phyloP scores from a whole-genome alignment of 2,888 invertebrate genomes.

The Coleophora deauratella region DNA sequence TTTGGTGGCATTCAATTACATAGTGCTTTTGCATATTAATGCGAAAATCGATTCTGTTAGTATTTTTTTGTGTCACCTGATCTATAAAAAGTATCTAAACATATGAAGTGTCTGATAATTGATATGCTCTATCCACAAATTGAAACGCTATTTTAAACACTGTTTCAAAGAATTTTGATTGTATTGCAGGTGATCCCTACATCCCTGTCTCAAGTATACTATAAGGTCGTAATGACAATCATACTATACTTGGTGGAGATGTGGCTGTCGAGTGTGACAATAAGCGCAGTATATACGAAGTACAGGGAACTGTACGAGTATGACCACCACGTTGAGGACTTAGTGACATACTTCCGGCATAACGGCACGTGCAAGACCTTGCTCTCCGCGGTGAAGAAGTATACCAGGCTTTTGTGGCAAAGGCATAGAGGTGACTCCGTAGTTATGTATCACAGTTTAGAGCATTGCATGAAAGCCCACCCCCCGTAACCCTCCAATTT shows the following conservation, averaged over 20 bases:
- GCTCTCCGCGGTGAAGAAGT: constrained; percentile 30
- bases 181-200: constrained; percentile 31
- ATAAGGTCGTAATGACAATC: constrained; percentile 30
- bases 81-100: constrained; percentile 26
- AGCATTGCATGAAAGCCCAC: too few species aligned
- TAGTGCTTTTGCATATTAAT: constrained; percentile 32
- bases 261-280: constrained; percentile 38
- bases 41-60: constrained; percentile 17
- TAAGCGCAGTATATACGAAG: constrained; percentile 35
- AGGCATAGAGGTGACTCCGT: constrained; percentile 45
- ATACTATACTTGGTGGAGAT: constrained; percentile 31
- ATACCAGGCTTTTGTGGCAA: constrained; percentile 46
- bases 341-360: constrained; percentile 31
- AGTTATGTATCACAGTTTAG: too few species aligned
- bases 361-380: constrained; percentile 36
- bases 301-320: constrained; percentile 40
- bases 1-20: constrained; percentile 34
- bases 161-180: not conserved
- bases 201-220: constrained; percentile 32
- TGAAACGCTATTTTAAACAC: not conserved
- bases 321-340: constrained; percentile 34
- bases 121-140: too few species aligned
- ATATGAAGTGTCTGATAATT: too few species aligned
- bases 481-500: too few species aligned
- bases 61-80: too few species aligned